These are phyloP conservation scores for Carassius carassius DNA, from an alignment of 2,113 vertebrate species.

Conservation along the genomic window DNA sequence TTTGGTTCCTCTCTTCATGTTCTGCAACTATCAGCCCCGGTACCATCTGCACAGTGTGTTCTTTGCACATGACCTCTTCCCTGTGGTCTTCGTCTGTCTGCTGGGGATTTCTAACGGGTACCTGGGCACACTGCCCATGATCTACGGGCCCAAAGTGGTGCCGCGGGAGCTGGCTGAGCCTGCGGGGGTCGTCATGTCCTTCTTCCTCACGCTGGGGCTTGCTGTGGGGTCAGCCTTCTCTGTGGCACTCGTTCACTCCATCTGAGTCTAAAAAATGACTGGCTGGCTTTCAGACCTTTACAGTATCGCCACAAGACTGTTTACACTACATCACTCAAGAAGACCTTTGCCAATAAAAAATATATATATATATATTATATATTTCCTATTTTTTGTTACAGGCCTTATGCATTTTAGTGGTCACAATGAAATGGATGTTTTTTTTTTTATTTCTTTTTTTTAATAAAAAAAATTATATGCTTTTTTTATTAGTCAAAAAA, in stretches of 20 bases:
- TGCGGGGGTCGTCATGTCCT: conserved; percentile 87
- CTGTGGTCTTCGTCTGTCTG: conserved; percentile 79
- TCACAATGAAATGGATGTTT: neutral
- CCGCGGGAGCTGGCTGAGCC: conserved; percentile 89
- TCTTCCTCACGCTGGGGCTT: conserved; percentile 87
- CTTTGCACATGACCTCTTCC: conserved; percentile 83
- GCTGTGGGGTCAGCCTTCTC: conserved; percentile 85
- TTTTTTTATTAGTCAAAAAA: neutral
- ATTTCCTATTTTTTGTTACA: neutral
- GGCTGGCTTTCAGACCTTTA: neutral
- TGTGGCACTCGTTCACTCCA: conserved; percentile 79
- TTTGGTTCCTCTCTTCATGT: conserved; percentile 85
- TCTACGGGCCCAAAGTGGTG: conserved; percentile 93
- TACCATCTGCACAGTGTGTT: conserved; percentile 74
- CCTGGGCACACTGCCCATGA: conserved; percentile 86
- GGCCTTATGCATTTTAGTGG: neutral
- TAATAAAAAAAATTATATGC: too few relatives aligned
- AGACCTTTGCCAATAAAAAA: neutral
- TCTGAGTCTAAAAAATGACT: conserved; percentile 59
- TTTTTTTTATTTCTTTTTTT: neutral
- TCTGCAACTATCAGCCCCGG: conserved; percentile 94
- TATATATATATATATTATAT: too few relatives aligned
- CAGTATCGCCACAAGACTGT: neutral
- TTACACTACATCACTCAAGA: neutral
- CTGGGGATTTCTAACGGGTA: conserved; percentile 92